Evolutionary conservation across 23 tunicate genomes (phyloP), one percentile per base, ranked within the genome.

Genomic region (Styela clava): DNA sequence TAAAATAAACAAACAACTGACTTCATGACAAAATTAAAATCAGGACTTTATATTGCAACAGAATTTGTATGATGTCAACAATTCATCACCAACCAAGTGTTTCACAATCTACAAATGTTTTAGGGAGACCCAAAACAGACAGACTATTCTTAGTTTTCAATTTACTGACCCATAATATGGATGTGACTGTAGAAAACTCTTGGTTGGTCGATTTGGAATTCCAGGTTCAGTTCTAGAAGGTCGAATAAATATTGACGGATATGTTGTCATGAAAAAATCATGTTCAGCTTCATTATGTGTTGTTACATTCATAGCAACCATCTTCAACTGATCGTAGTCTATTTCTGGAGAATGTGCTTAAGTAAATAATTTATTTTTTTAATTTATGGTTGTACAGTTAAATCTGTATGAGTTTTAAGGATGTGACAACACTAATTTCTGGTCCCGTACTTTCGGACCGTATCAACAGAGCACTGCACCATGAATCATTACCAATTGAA

Each of bases 141-240:
- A 44, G 56, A 44, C 56, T 20, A n/a, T 16, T n/a, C 19, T 23
- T 73, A 73, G 52, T 33, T 16, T n/a, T 73, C 0, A 73, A 28
- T 25, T 33, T 80, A 82, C 69, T 85, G 28, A 88, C 91, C 63
- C 90, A 27, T 79, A 24, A 31, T 74, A 79, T 23, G 89, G 87
- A 71, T 91, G 97, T 23, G 86, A 62, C 31, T 69, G 52, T 24
- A 86, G 74, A 72, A 85, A 91, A 62, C 88, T 52, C 64, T 85
- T 86, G 20, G 97, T 91, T 20, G 90, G 71, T 78, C 82, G 74
- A 34, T 68, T 91, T 51, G 97, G 97, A 24, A 91, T 91, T 30
- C 87, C 87, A 1, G 89, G 84, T 52, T 70, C 34, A 1, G 71
- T 74, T 24, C 78, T 62, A 16, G 27, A 33, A 31, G 86, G 70